These are phyloP conservation scores for Phengaris alcon DNA, from an alignment of 2,888 invertebrate species.

Conservation along the genomic window DNA sequence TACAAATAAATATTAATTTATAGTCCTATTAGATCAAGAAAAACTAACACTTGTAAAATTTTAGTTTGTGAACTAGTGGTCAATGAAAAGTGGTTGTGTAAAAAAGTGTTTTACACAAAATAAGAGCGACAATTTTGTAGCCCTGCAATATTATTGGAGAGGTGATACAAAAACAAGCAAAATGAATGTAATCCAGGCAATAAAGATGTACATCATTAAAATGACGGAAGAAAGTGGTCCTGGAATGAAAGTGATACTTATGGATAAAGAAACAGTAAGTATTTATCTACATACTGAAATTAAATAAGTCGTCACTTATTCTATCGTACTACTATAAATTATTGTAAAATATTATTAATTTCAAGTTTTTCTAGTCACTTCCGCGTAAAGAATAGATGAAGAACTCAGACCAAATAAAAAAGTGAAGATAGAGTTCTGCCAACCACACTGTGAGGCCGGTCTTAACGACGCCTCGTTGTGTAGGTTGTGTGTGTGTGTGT, in stretches of 20 bases:
- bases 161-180: constrained; percentile 45
- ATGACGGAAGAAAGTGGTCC: constrained; percentile 99
- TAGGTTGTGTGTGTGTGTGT: too few species aligned
- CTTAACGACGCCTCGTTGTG: too few species aligned
- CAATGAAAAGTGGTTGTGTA: neutral
- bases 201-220: constrained; percentile 96
- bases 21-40: neutral
- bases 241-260: constrained; percentile 98
- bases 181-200: constrained; percentile 95
- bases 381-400: too few species aligned
- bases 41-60: neutral
- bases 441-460: too few species aligned
- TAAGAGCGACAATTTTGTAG: neutral
- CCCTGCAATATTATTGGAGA: neutral
- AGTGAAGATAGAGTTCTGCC: too few species aligned
- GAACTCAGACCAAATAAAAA: too few species aligned
- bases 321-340: too few species aligned
- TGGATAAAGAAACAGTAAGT: constrained; percentile 97
- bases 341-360: too few species aligned
- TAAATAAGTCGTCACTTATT: too few species aligned
- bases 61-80: neutral
- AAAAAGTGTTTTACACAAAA: neutral
- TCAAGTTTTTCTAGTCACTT: too few species aligned
- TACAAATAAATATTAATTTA: too few species aligned
- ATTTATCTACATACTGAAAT: neutral